A percentile compares a stretch with the other conserved stretches of the same genome.
Evolutionary conservation across 1,140 invertebrate species (phyloP).

Genomic region (Sipha flava): DNA sequence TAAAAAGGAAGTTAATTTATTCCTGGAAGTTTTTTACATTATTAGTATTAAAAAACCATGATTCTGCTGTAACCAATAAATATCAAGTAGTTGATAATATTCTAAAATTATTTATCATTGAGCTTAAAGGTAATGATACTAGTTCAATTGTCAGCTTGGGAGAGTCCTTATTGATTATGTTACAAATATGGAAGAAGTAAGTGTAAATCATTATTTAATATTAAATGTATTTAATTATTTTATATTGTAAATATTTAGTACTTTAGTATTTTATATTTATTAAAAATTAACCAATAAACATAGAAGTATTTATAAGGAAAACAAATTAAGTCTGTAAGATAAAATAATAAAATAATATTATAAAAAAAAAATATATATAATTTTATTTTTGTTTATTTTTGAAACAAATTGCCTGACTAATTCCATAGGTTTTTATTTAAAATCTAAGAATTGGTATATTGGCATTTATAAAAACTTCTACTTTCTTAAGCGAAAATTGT

Average conservation of each 20-base stretch:
- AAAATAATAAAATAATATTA: no score
- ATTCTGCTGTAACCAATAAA: neutral
- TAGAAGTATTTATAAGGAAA: no score
- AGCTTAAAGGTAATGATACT: neutral
- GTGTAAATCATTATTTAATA: neutral
- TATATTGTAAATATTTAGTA: neutral
- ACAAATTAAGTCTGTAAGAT: no score
- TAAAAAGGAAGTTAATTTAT: slow-evolving; percentile 13
- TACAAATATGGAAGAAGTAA: slow-evolving; percentile 23
- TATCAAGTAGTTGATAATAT: slow-evolving; percentile 4
- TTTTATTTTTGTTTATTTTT: no score
- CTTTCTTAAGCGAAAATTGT: no score
- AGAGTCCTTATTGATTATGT: slow-evolving; percentile 20
- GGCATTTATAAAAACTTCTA: no score
- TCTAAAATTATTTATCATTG: slow-evolving; percentile 18
- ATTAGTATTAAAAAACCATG: neutral
- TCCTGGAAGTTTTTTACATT: slow-evolving; percentile 17
- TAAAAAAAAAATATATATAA: neutral
- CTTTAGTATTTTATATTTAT: no score
- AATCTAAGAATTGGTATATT: no score
- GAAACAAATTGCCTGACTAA: no score
- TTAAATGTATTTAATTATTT: neutral
- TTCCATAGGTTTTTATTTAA: no score
- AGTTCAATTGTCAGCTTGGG: slow-evolving; percentile 15
- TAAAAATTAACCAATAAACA: no score